Evolutionary conservation across 2,888 invertebrate genomes (phyloP), one percentile per base, ranked within the genome.

Genomic region (Labia minor): DNA sequence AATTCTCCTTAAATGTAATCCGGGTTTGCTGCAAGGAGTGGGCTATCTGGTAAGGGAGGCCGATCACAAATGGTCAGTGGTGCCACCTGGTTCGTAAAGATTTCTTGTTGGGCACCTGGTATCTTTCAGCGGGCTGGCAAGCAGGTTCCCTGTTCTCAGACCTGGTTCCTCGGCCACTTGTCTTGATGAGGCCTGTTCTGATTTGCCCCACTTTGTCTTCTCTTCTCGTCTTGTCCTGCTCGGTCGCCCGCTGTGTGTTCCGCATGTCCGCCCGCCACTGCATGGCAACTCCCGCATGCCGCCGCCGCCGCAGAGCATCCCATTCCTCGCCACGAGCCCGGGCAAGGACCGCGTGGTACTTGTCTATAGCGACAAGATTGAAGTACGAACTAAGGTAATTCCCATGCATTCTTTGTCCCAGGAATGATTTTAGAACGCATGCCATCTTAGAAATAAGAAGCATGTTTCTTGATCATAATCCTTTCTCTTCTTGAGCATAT

Each of bases 101-200:
- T n/a, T 8, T 61, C 19, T 61, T 37, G 21, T 21, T 49, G 26
- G 61, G 61, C 65, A 10, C 49, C 21, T 49, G 16, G 20, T 69
- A 64, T 69, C 77, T 81, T 80, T 76, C 84, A 88, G 84, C 86
- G 90, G 85, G 89, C 89, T 73, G 90, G 90, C 79, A 90, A 89
- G 75, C 90, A 90, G 81, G 90, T 90, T 82, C 90, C 90, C 84
- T 26, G 26, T 26, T 26, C 33, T 33, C 33, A 11, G 6, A 8
- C 90, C 90, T 74, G 90, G 90, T 72, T 87, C 90, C 72, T 85
- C 89, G 76, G 88, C 88, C 75, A 90, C 90, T 73, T 90, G 90
- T 78, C 82, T 90, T 76, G 90, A 90, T 74, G 90, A 90, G 78
- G 90, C 90, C 74, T 90, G 70, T 90, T 90, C 82, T 90, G 85